phyloP scores from a whole-genome alignment of 2,888 invertebrate species.

The Xylophagus ater region DNA sequence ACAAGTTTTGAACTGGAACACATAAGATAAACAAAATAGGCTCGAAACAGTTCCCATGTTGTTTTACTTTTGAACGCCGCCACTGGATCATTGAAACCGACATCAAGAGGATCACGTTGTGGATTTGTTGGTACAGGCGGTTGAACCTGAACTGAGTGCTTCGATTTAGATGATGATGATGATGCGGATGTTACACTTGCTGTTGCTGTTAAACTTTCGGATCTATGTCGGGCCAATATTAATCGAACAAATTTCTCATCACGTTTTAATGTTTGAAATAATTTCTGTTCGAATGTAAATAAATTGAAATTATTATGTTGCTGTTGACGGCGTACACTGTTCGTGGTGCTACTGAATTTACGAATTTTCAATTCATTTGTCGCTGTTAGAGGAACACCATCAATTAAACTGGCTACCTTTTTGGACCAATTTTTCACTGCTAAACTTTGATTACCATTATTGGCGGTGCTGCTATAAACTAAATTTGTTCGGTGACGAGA shows the following conservation, averaged over 20 bases:
- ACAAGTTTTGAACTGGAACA: constrained; percentile 81
- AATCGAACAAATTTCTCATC: constrained; percentile 12
- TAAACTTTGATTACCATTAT: constrained; percentile 2
- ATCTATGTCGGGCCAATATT: constrained; percentile 13
- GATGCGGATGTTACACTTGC: constrained; percentile 4
- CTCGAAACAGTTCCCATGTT: constrained; percentile 80
- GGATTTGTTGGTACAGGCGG: constrained; percentile 24
- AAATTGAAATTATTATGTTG: too few species aligned
- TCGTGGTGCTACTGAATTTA: constrained; percentile 1
- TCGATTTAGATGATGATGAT: constrained; percentile 4
- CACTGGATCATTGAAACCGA: constrained; percentile 74
- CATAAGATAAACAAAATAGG: constrained; percentile 82
- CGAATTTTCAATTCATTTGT: background rate
- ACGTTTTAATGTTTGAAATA: constrained; percentile 13
- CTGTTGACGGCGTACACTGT: background rate
- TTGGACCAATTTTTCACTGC: constrained; percentile 7
- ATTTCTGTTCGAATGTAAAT: constrained; percentile 12
- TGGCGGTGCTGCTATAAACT: constrained; percentile 18
- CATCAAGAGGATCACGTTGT: constrained; percentile 61
- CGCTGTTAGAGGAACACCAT: too few species aligned
- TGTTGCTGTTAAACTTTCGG: constrained; percentile 4
- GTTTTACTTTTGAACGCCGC: constrained; percentile 95
- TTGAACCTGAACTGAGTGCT: constrained; percentile 20
- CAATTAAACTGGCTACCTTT: background rate
- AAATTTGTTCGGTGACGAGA: constrained; percentile 30